A percentile compares a stretch with the other conserved stretches of the same genome.
Evolutionary conservation across 2,797 vertebrate species (phyloP).

Genomic region (Protosalanx chinensis): DNA sequence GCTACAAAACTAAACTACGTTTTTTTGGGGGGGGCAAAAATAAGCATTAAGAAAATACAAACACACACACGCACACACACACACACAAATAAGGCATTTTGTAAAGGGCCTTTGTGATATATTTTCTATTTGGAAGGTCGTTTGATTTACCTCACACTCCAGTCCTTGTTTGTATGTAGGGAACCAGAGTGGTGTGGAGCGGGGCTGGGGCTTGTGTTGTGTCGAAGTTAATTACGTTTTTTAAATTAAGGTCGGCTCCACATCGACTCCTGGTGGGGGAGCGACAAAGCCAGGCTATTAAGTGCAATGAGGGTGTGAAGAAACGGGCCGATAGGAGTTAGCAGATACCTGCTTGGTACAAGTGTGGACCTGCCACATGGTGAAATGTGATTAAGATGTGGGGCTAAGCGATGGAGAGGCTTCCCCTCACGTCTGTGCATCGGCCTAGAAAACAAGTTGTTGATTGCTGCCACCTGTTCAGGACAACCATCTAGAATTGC

Average conservation of each 20-base stretch:
- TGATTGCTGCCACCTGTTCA: slow-evolving; percentile 65
- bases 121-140: background rate
- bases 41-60: no score
- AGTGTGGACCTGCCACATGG: slow-evolving; percentile 78
- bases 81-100: background rate
- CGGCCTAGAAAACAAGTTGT: slow-evolving; percentile 65
- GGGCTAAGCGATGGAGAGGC: slow-evolving; percentile 75
- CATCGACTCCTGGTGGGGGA: slow-evolving; percentile 72
- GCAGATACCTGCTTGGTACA: slow-evolving; percentile 83
- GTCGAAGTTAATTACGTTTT: slow-evolving; percentile 81
- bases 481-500: slow-evolving; percentile 54
- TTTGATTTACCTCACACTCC: slow-evolving; percentile 41
- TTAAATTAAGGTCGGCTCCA: slow-evolving; percentile 76
- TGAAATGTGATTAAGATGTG: slow-evolving; percentile 74
- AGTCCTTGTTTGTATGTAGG: slow-evolving; percentile 48
- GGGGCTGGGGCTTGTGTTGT: slow-evolving; percentile 51
- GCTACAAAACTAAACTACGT: background rate
- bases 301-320: slow-evolving; percentile 82
- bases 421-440: slow-evolving; percentile 59
- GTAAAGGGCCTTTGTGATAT: background rate
- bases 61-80: no score
- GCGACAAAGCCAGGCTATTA: slow-evolving; percentile 78
- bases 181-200: slow-evolving; percentile 47
- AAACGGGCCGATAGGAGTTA: slow-evolving; percentile 82
- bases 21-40: background rate